Evolutionary conservation across 2,113 vertebrate genomes (phyloP).

Genomic region (Prionailurus bengalensis): DNA sequence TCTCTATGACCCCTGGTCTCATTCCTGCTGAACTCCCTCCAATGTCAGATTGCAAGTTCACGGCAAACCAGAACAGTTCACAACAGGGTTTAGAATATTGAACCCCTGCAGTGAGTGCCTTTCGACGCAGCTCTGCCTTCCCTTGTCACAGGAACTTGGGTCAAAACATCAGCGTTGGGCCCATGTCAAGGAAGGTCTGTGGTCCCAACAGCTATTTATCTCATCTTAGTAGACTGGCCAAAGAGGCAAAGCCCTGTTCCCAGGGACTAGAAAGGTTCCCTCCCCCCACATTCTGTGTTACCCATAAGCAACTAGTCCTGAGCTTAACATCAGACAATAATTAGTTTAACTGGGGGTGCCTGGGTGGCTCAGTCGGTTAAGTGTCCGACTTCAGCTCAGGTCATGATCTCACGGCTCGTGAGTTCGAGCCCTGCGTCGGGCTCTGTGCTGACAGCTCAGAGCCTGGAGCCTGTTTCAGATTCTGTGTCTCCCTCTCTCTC

Average conservation of each 20-base stretch:
- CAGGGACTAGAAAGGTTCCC: not conserved
- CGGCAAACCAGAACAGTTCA: not conserved
- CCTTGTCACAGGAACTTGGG: not conserved
- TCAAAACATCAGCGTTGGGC: not conserved
- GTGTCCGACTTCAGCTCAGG: no score
- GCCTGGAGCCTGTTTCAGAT: no score
- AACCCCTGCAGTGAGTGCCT: not conserved
- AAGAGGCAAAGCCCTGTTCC: not conserved
- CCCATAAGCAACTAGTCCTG: not conserved
- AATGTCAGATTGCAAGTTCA: not conserved
- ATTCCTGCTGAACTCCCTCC: not conserved
- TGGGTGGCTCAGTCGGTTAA: no score
- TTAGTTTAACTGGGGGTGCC: not conserved
- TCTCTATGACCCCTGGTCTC: not conserved
- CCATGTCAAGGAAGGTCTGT: accelerated
- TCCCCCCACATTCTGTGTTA: not conserved
- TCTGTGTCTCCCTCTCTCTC: no score
- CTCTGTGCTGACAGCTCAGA: no score
- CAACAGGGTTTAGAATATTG: not conserved
- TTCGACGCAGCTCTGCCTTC: accelerated
- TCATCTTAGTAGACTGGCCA: not conserved
- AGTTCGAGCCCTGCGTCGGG: no score
- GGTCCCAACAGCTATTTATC: not conserved
- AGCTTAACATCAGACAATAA: not conserved
- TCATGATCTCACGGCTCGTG: no score